Evolutionary conservation across 2,888 invertebrate genomes (phyloP), one percentile per base, ranked within the genome.

Genomic region (Ecliptopera silaceata): DNA sequence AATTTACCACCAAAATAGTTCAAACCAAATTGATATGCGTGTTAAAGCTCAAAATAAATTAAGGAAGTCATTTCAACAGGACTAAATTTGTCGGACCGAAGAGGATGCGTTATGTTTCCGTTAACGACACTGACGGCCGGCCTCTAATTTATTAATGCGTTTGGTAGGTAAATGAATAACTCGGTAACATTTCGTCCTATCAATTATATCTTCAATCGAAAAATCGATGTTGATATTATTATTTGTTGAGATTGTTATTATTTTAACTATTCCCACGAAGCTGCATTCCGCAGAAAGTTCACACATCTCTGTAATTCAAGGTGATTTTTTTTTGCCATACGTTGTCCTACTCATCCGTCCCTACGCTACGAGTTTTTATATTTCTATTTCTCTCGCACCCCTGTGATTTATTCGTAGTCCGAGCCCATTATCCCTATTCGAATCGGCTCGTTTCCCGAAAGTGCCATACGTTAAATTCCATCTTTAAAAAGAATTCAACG

Each of bases 401-500:
- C 75, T 65, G 82, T 85, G 84, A 89, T 88, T 87, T 87, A 88
- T 82, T 74, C 65, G 65, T 74, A 66, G 72, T 70, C 70, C 75
- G 71, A 66, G 67, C 77, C 78, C 77, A 79, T 79, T 80, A 79
- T 78, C 69, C 77, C 70, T 68, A 75, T 79, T 77, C 74, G 72
- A 73, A 72, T 73, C 66, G 74, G 63, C 68, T 75, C 71, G 69
- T 75, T 80, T 83, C 77, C 74, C 77, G 65, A 84, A 84, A 84
- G 78, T 81, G 79, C 71, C 75, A 80, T 83, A 80, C 79, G 75
- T 85, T 84, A 79, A 75, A 81, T 81, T 81, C 78, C 82, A 82
- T 82, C 83, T 87, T 84, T 83, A 84, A 85, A 86, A 82, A 65
- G 54, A 73, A 75, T 70, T 68, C 77, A 73, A 77, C 89, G 90